A percentile compares a stretch with the other conserved stretches of the same genome.
Conservation (phyloP, 2,888 invertebrate species). For the Eurytoma adleriae region DNA sequence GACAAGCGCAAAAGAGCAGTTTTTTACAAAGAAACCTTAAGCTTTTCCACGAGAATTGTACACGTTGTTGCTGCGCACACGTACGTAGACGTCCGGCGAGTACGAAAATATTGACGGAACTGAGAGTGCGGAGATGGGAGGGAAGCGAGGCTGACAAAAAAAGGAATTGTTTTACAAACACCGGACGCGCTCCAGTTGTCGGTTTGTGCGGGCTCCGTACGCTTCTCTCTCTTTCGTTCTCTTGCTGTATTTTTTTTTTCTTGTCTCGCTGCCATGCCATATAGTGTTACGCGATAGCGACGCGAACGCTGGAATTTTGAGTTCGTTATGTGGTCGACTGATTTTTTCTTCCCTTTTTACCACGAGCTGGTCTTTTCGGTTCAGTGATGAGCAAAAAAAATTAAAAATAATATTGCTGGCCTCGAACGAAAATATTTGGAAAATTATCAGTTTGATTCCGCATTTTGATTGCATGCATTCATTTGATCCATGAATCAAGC, state of each 20-base stretch:
- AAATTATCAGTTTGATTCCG: no score
- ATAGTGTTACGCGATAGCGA: constrained; percentile 2
- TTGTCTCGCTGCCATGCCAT: not conserved
- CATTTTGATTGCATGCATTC: no score
- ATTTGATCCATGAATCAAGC: no score
- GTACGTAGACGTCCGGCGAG: not conserved
- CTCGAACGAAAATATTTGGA: no score
- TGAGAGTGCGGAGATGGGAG: constrained; percentile 24
- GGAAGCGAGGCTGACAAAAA: constrained; percentile 30
- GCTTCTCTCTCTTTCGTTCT: constrained; percentile 17
- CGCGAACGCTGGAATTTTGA: constrained; percentile 31
- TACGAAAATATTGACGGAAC: constrained; percentile 47
- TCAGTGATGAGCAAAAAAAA: no score
- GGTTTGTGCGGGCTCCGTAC: constrained; percentile 39
- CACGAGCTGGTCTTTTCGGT: no score
- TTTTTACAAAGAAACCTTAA: constrained; percentile 7
- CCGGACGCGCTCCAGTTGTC: constrained; percentile 46
- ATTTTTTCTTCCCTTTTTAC: constrained; percentile 6
- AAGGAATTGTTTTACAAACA: constrained; percentile 50
- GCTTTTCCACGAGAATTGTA: not conserved
- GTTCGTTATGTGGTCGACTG: constrained; percentile 40
- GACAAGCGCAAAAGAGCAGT: not conserved
- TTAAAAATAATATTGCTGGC: no score
- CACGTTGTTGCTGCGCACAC: not conserved
- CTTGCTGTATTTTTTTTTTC: constrained; percentile 12